Conservation (phyloP, 1,140 invertebrate genomes). For the Magallana ariakensis region DNA sequence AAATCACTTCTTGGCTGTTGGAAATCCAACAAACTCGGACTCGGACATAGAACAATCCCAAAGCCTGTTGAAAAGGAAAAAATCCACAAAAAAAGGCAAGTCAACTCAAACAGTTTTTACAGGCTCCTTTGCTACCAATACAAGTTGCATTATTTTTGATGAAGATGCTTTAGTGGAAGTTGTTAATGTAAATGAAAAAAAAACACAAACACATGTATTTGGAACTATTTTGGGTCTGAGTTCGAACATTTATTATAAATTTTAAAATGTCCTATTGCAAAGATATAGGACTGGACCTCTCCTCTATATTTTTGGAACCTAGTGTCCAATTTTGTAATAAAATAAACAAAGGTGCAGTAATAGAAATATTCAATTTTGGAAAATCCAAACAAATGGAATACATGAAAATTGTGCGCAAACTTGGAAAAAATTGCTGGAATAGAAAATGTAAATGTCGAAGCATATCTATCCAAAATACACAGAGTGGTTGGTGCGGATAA, state of each 20-base stretch:
- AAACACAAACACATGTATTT: conserved; percentile 20
- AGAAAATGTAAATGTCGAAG: conserved; percentile 28
- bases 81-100: neutral
- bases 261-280: too few relatives aligned
- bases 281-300: conserved; percentile 12
- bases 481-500: conserved; percentile 12
- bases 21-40: neutral
- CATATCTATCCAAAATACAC: conserved; percentile 38
- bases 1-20: conserved; percentile 16
- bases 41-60: neutral
- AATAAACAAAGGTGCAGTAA: neutral
- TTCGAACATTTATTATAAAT: neutral
- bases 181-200: neutral
- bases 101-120: neutral
- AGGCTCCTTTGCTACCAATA: conserved; percentile 12
- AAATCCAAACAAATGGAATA: conserved; percentile 38
- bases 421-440: conserved; percentile 7
- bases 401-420: neutral
- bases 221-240: neutral
- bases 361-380: conserved; percentile 33
- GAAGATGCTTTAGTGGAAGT: neutral
- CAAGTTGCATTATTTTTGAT: conserved; percentile 26
- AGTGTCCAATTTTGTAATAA: neutral
- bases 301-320: neutral
- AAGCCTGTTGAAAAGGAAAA: neutral